Base-by-base conservation (phyloP, 2,888 invertebrate species). In the Hypomecis punctinalis region DNA sequence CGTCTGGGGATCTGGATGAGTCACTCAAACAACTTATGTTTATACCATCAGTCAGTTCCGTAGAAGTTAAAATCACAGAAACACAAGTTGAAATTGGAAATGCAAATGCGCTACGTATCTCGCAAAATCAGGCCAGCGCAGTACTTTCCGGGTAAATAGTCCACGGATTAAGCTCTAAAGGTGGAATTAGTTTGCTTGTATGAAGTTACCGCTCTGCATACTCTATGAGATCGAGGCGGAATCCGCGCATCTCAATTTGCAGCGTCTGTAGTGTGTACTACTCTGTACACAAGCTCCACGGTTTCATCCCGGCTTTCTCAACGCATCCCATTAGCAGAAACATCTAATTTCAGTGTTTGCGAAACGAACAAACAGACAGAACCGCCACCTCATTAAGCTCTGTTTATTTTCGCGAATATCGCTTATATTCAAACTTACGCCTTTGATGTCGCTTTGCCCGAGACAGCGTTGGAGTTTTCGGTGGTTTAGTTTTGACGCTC, bases 391-490 rank as follows among this genome's bases (percentile, higher is more conserved):
- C 88, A 89, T 89, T 88, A 88, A 85, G 76, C 79, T 70, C 79
- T 84, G 84, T 85, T 86, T 87, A 84, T 85, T 84, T 84, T 81
- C 74, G 76, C 79, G 78, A 77, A 80, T 77, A 78, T 63, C 43
- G 63, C 57, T 59, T 60, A 67, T 67, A 61, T 62, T 66, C 66
- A 68, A 83, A 89, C 91, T 91, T 83, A 92, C 93, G 89, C 76
- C 91, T 89, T 81, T 93, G 94, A 80, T 90, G 93, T 81, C 91
- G 87, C 73, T 89, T 93, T 75, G 85, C 89, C 66, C 93, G 91
- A 35, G 94, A 93, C 75, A 86, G 76, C 56, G 92, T 88, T 55
- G 94, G 94, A 47, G 94, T 94, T 81, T 93, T 94, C 10, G 94
- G 94, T 40, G 94, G 94, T 79, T 94, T 94, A 61, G 89, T 91